Evolutionary conservation across 2,113 vertebrate genomes (phyloP), one percentile per base, ranked within the genome.

Genomic region (Panthera leo): DNA sequence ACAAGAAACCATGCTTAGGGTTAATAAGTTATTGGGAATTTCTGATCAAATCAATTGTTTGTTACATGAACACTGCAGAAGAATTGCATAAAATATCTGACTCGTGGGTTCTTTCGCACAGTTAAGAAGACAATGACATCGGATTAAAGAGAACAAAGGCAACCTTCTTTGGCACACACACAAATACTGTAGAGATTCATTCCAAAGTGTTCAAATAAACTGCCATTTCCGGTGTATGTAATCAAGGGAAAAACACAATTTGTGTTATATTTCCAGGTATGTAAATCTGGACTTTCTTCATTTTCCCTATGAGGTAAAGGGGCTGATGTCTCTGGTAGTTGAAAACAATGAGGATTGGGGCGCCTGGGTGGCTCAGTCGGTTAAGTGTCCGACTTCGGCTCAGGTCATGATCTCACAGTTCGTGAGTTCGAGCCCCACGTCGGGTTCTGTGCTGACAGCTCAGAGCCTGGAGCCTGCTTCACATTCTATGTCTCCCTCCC

Each of bases 101-200:
- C 11, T 45, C 5, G 5, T 61, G n/a, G 53, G 34, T 31, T 92
- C 27, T 63, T 70, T 55, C 55, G 14, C n/a, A 85, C 68, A 14
- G 53, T 90, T 16, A 85, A 86, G 80, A 42, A 75, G 80, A 82
- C 58, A 97, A 51, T 11, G 42, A 95, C 85, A 87, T 39, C 31
- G 45, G 39, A 10, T 51, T 88, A 76, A 91, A 75, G 31, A 89
- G 5, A 36, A 25, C 53, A 78, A 86, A 36, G 42, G 70, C 51
- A n/a, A 19, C 23, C 23, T 92, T 39, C 21, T n/a, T 65, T 48
- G 8, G 25, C 3, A 12, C 25, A 39, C 25, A 73, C 36, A 42
- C 80, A 55, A 95, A 85, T 34, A 27, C 11, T 39, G 34, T 23
- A 55, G 11, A 75, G 27, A 75, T 21, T 12, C 10, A 6, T 93